A percentile compares a stretch with the other conserved stretches of the same genome.
These are phyloP conservation scores for Muscidifurax raptorellus DNA, from an alignment of 1,140 invertebrate species.

Conservation along the genomic window DNA sequence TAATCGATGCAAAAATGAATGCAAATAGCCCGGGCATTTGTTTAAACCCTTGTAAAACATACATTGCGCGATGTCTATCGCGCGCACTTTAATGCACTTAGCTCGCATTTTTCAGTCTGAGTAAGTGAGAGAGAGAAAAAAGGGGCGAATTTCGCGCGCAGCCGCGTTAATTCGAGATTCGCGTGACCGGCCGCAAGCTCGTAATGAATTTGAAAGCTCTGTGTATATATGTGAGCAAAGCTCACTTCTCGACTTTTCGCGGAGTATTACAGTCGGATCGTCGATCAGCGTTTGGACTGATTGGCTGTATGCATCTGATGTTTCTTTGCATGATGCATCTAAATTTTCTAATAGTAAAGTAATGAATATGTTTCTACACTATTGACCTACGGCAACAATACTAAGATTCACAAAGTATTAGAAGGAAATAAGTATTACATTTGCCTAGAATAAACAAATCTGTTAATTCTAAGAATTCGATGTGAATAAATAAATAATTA, in stretches of 20 bases:
- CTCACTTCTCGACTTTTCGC: background rate
- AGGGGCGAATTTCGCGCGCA: background rate
- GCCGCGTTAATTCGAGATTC: slow-evolving; percentile 39
- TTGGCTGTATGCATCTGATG: no score
- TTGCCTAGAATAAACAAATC: no score
- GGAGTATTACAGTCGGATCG: background rate
- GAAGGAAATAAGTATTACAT: no score
- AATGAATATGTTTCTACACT: no score
- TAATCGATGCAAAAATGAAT: background rate
- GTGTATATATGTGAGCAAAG: background rate
- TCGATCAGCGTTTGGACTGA: no score
- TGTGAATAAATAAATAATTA: no score
- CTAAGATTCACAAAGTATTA: no score
- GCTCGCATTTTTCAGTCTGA: slow-evolving; percentile 33
- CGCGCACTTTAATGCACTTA: slow-evolving; percentile 41
- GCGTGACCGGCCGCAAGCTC: slow-evolving; percentile 13
- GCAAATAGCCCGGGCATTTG: slow-evolving; percentile 20
- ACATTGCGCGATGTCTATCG: background rate
- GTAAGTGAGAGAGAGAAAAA: slow-evolving; percentile 9
- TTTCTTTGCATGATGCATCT: no score
- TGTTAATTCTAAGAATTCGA: no score
- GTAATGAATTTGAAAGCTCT: slow-evolving; percentile 45
- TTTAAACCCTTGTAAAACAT: slow-evolving; percentile 33
- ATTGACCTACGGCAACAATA: no score
- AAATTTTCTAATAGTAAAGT: no score